Base-by-base conservation (phyloP, 2,113 vertebrate species). In the Circaetus cinerascens region DNA sequence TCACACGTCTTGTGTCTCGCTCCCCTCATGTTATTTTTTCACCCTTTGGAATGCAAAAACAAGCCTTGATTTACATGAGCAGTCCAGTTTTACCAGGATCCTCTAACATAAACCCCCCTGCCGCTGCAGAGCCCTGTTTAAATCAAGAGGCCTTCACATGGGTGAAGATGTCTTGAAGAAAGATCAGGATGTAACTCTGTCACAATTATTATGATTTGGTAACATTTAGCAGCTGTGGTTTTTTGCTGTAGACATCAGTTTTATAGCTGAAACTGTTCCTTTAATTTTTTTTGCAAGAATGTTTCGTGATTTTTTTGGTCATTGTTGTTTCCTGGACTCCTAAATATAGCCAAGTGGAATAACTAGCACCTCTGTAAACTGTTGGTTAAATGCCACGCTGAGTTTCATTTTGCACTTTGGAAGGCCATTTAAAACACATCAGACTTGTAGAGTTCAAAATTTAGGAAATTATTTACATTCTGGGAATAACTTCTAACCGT, bases 261-360 rank as follows among this genome's bases (percentile, higher is more conserved):
- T 97, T 95, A 83, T 30, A 95, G 93, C 53, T 92, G 94, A 97
- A 96, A 93, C 88, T 84, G 87, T 88, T 95, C 73, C 91, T 96
- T 96, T 93, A 96, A 88, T 91, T 95, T 93, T 94, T 94, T 92
- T 82, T 97, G 75, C 81, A 95, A 86, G 43, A 95, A 76, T 41
- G 40, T 85, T 87, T 94, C 20, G 3, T 36, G 85, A 26, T 86
- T 92, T 96, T 89, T 95, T 93, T 90, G 40, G 71, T 86, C 81
- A 88, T 97, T 98, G 90, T 97, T 97, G 97, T 97, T 98, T 96
- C 96, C 85, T 96, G 97, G 96, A 98, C 97, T 98, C 97, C 97
- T 97, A 98, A 97, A 95, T 96, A 97, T 97, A 96, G 96, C 95
- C 94, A 97, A 95, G 95, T 93, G 91, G 93, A 96, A 97, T 97